phyloP scores from a whole-genome alignment of 2,113 vertebrate species.

The Callopanchax toddi region DNA sequence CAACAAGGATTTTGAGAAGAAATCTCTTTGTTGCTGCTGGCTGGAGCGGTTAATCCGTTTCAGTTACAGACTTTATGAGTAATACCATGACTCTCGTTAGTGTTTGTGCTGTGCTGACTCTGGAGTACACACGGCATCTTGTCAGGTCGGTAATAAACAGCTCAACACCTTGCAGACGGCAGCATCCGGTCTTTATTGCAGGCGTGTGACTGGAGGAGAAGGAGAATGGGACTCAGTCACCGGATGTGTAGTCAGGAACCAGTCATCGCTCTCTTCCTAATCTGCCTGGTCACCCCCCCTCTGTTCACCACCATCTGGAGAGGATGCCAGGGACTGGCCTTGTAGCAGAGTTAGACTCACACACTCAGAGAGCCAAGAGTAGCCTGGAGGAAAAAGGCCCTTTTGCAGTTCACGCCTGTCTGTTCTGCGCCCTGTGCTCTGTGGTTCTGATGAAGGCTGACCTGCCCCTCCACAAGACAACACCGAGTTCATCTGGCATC shows the following conservation, averaged over 20 bases:
- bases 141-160: slow-evolving; percentile 44
- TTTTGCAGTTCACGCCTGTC: slow-evolving; percentile 62
- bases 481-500: slow-evolving; percentile 60
- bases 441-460: slow-evolving; percentile 61
- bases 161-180: slow-evolving; percentile 43
- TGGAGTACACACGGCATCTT: neutral
- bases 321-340: slow-evolving; percentile 75
- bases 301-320: slow-evolving; percentile 77
- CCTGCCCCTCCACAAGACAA: slow-evolving; percentile 65
- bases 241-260: slow-evolving; percentile 76
- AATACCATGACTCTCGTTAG: slow-evolving; percentile 1
- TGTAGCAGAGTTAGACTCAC: slow-evolving; percentile 67
- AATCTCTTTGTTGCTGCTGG: slow-evolving; percentile 3
- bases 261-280: slow-evolving; percentile 72
- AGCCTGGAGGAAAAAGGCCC: slow-evolving; percentile 69
- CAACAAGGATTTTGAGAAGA: slow-evolving; percentile 11
- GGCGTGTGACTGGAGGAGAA: slow-evolving; percentile 45
- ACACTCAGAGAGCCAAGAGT: slow-evolving; percentile 57
- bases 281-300: slow-evolving; percentile 64
- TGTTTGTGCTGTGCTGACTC: slow-evolving; percentile 3
- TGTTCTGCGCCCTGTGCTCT: slow-evolving; percentile 57
- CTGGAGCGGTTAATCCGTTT: neutral
- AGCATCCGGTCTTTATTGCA: slow-evolving; percentile 55
- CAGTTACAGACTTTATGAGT: neutral
- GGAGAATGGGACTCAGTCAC: slow-evolving; percentile 58